Evolutionary conservation across 2,888 invertebrate genomes (phyloP), one percentile per base, ranked within the genome.

Genomic region (Nineta flava): DNA sequence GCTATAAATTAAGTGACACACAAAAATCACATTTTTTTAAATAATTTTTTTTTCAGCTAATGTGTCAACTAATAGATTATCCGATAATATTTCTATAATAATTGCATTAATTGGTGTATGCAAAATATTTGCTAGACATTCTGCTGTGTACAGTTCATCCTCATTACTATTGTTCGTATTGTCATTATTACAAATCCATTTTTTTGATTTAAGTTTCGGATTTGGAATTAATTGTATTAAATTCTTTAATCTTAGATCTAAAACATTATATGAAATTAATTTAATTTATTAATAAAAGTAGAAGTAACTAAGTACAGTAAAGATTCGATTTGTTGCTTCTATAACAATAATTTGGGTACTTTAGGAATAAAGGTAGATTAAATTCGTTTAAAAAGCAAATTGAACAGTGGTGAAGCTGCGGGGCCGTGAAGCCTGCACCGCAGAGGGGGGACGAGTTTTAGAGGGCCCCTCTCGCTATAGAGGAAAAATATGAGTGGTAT

Each of bases 71-170:
- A 94, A 74, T 1, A 94, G 72, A 9, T 88, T 84, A 58, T 94
- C 93, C 0, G 94, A 93, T 0, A 92, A 91, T 49, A 94, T 80
- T 66, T 94, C 94, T 53, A 94, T 82, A 5, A 82, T 77, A 51
- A 93, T 74, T 0, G 92, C 88, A 15, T 82, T 67, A 1, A 72
- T 65, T 54, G 67, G 60, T 72, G 73, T 86, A 61, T 86, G 65
- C 17, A 90, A 69, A 62, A 91, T 93, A 61, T 90, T 90, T 1
- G 84, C 83, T 61, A 90, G 88, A 63, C 95, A 95, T 56, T 88
- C 88, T 2, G 93, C 85, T 0, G 90, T 90, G 1, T 81, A 83
- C 2, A 75, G 62, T 53, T 74, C 68, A 0, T 81, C 78, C 32
- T 76, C 71, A 0, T 77, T 65, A 1, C 77, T 73, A 42, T 77